These are phyloP conservation scores for Euphydryas editha DNA, from an alignment of 2,888 invertebrate genomes.

Conservation along the genomic window DNA sequence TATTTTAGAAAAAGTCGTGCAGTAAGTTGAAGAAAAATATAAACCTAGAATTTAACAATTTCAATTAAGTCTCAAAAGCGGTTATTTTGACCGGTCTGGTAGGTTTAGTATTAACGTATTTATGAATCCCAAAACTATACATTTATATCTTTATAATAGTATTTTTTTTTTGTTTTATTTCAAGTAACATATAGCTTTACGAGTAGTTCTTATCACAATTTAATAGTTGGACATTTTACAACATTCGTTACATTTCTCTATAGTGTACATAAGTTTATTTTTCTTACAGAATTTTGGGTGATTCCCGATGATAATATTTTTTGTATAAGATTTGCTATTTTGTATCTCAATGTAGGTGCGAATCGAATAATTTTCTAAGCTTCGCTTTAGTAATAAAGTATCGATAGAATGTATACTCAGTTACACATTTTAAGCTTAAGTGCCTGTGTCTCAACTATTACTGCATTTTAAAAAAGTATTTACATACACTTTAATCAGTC, in stretches of 20 bases:
- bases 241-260: not conserved
- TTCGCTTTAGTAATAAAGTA: constrained; percentile 5
- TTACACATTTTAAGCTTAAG: constrained; percentile 5
- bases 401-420: not conserved
- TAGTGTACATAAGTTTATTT: constrained; percentile 8
- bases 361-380: not conserved
- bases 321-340: constrained; percentile 11
- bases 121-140: not conserved
- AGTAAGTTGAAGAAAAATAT: no score
- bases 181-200: constrained; percentile 8
- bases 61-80: no score
- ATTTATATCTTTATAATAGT: constrained; percentile 1
- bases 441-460: not conserved
- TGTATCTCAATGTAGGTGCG: constrained; percentile 6
- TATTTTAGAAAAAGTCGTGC: no score
- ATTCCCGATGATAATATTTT: constrained; percentile 4
- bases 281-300: constrained; percentile 11
- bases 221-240: not conserved
- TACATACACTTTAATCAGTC: no score
- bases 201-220: not conserved
- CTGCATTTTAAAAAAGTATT: not conserved
- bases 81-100: no score
- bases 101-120: no score
- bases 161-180: not conserved
- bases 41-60: no score